Evolutionary conservation across 2,797 vertebrate species (phyloP), one percentile per base, ranked within the genome.

Genomic region (Anguilla megastoma): DNA sequence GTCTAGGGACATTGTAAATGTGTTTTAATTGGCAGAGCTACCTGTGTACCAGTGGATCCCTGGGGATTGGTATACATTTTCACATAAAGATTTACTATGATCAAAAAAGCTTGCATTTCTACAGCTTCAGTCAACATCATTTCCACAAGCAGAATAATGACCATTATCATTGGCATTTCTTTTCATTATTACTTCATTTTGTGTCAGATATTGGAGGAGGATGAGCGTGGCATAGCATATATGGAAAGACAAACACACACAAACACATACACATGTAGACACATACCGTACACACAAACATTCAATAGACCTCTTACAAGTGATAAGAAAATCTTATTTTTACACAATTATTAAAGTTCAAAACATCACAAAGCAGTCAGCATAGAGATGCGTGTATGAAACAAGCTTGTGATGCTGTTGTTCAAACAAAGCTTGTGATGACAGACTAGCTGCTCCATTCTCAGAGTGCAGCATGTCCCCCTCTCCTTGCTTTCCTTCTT

Each of bases 21-120:
- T 88, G 83, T 85, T 84, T 87, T 88, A 88, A 88, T 88, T 88
- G 83, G 94, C 93, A 95, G 95, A 94, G 94, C 93, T 93, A 90
- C 89, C 94, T 92, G 91, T 91, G 91, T 92, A 93, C 92, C 93
- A 74, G 82, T 33, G 10, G 86, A 58, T 91, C 91, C 88, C 88
- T 74, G 10, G 90, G 89, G 91, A 92, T 85, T 83, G 83, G 79
- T 71, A 85, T 60, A 63, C 79, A 84, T 83, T 58, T 86, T 66
- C 76, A 45, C 60, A 86, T 86, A 52, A 69, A 86, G 82, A 86
- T 84, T 84, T 69, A 66, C 80, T 56, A 36, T 80, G 69, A 85
- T 80, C 82, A 88, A 88, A 88, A 50, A 85, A 24, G 50, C 83
- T 41, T 66, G n/a, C 83, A 66, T 33, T 60, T 69, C 87, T 36